phyloP scores from a whole-genome alignment of 2,113 vertebrate genomes.

The Leucopsar rothschildi region DNA sequence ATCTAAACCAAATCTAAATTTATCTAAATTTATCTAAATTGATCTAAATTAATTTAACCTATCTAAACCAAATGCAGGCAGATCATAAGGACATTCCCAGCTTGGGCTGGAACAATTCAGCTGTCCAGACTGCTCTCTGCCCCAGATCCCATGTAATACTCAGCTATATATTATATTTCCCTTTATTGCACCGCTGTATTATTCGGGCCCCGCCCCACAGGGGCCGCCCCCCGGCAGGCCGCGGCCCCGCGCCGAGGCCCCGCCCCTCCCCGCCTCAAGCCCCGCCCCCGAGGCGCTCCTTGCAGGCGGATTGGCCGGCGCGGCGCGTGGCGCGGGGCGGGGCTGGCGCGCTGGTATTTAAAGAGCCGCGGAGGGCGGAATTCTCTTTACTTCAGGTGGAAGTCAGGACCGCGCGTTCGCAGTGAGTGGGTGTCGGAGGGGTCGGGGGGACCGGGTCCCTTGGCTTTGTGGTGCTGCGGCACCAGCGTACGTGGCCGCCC shows the following conservation, averaged over 20 bases:
- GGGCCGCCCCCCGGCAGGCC: too few species aligned
- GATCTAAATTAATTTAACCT: neutral
- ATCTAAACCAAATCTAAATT: neutral
- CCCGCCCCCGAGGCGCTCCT: fast-evolving
- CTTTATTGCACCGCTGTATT: fast-evolving
- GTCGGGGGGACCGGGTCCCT: fast-evolving
- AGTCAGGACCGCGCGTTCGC: fast-evolving
- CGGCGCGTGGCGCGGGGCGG: neutral
- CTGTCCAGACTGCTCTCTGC: neutral
- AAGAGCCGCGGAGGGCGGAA: fast-evolving
- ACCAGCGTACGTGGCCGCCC: too few species aligned
- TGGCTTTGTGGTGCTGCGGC: fast-evolving
- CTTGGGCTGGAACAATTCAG: neutral
- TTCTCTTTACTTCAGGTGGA: fast-evolving
- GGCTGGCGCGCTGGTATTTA: neutral
- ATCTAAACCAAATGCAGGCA: neutral
- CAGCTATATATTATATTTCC: fast-evolving
- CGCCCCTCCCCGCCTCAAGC: fast-evolving
- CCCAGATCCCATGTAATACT: fast-evolving
- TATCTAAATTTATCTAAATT: too few species aligned
- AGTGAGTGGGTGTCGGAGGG: fast-evolving
- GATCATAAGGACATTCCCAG: too few species aligned
- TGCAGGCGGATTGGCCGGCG: neutral
- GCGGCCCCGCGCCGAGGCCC: fast-evolving
- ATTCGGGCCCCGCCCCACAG: neutral